Evolutionary conservation across 92 coral and sea anemone genomes (phyloP), one percentile per base, ranked within the genome.

Genomic region (Zoanthus solanderi): DNA sequence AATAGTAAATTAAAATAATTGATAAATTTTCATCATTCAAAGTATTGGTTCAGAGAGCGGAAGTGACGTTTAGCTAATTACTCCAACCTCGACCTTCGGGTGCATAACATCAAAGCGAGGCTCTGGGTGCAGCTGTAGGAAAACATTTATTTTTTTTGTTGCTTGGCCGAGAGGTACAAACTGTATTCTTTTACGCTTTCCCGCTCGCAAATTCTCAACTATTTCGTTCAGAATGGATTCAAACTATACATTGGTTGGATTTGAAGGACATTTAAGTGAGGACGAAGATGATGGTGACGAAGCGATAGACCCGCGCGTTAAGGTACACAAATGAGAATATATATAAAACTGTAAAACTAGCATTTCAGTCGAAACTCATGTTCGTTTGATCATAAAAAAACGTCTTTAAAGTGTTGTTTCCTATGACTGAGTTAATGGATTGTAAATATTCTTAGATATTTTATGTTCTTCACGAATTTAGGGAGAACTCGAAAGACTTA

Each of bases 401-500:
- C 15, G 13, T 15, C 4, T 17, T 60, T 16, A 37, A 28, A 8
- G 12, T 67, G 32, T 67, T 13, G 9, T 8, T 65, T 45, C 32
- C 17, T 80, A 15, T 54, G n/a, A 61, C 79, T 83, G 44, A 68
- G 34, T 68, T 45, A 6, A 11, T 56, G 46, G 10, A 17, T 65
- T 65, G 46, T 10, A n/a, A 29, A 61, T 17, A 60, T 16, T 29
- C 48, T 46, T 23, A 65, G 32, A 37, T 46, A 37, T 50, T 67
- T 44, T 71, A 16, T 78, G 17, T 48, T 37, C 75, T 30, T 73
- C 37, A 16, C 3, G 32, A 16, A 69, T 76, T 48, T 15, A 96
- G 99, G 97, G 93, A 46, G 99, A 96, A 87, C 89, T 96, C 31
- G 99, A 96, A 48, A 86, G 98, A 10, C 90, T 96, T 7, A 96